Evolutionary conservation across 2,888 invertebrate genomes (phyloP).

Genomic region (Aricia artaxerxes): DNA sequence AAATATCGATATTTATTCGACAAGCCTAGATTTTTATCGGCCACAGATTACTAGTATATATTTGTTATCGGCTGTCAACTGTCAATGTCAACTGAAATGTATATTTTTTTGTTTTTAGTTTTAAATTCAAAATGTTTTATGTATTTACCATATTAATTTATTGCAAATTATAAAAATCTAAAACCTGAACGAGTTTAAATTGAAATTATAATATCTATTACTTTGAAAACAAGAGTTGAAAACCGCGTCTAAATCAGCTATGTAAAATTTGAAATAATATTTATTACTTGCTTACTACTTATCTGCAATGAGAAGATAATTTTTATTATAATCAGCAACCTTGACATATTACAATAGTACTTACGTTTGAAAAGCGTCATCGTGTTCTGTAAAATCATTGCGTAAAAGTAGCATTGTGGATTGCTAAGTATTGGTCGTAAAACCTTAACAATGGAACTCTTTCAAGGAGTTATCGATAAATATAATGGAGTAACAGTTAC

Average conservation of each 20-base stretch:
- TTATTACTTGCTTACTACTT: background rate
- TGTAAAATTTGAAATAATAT: background rate
- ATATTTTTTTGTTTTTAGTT: background rate
- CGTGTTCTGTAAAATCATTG: background rate
- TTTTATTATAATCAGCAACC: constrained; percentile 15
- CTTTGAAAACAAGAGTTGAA: background rate
- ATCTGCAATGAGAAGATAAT: background rate
- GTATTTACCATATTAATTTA: background rate
- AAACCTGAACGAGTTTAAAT: background rate
- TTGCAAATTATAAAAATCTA: background rate
- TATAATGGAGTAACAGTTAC: constrained; percentile 88
- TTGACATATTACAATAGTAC: background rate
- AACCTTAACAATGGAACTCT: constrained; percentile 42
- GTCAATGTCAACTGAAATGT: too few relatives aligned
- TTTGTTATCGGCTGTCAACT: too few relatives aligned
- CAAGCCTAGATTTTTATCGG: too few relatives aligned
- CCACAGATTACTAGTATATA: too few relatives aligned
- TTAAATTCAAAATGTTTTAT: background rate
- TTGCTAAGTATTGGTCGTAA: background rate
- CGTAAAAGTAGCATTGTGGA: background rate
- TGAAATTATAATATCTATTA: background rate
- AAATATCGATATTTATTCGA: too few relatives aligned
- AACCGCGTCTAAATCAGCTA: background rate
- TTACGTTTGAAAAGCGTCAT: background rate
- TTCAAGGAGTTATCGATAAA: constrained; percentile 79